phyloP scores from a whole-genome alignment of 2,888 invertebrate genomes.

The Meloe dianella region DNA sequence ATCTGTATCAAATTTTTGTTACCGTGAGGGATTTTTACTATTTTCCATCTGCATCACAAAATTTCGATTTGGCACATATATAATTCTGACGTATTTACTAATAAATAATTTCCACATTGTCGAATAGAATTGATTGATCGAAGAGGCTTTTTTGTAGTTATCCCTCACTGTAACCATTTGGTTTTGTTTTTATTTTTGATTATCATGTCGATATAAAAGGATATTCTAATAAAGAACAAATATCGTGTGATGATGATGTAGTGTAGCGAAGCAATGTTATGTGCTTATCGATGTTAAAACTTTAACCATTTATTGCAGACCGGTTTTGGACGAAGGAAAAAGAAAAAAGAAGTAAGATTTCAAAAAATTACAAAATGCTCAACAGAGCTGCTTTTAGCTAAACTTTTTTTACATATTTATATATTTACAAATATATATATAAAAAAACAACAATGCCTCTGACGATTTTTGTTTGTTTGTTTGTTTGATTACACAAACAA shows the following conservation, averaged over 20 bases:
- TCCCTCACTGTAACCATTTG: constrained; percentile 20
- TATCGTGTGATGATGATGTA: constrained; percentile 45
- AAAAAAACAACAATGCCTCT: constrained; percentile 54
- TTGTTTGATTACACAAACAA: no score
- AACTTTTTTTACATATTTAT: constrained; percentile 17
- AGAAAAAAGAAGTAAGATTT: constrained; percentile 97
- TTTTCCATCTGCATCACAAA: no score
- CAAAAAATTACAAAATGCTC: constrained; percentile 58
- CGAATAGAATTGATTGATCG: not conserved
- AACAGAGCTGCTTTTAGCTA: constrained; percentile 57
- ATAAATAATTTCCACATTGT: not conserved
- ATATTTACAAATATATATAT: constrained; percentile 18
- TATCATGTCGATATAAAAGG: not conserved
- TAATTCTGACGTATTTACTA: not conserved
- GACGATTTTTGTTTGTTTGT: constrained; percentile 48
- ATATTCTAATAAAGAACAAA: constrained; percentile 11
- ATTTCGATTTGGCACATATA: no score
- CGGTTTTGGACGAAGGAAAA: constrained; percentile 96
- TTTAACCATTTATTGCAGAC: constrained; percentile 72
- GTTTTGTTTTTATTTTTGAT: not conserved
- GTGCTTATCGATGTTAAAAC: constrained; percentile 60
- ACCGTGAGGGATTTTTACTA: constrained; percentile 13
- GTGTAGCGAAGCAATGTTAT: constrained; percentile 50
- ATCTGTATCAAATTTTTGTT: constrained; percentile 16
- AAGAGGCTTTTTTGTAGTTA: not conserved